A percentile compares a stretch with the other conserved stretches of the same genome.
phyloP scores from a whole-genome alignment of 2,888 invertebrate species.

The Hemistola chrysoprasaria region DNA sequence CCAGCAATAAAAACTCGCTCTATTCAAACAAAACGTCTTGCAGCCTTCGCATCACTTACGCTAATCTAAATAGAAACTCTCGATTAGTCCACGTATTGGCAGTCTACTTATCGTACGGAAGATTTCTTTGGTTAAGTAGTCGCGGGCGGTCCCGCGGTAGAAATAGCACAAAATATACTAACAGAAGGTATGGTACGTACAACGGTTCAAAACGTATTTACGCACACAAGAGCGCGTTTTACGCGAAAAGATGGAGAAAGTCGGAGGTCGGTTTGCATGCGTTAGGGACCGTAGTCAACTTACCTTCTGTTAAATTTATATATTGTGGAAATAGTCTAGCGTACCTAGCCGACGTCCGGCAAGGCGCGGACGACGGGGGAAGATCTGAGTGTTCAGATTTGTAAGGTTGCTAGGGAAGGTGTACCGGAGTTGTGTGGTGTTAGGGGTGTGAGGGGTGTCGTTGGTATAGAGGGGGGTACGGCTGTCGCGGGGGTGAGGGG shows the following conservation, averaged over 20 bases:
- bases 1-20: constrained; percentile 58
- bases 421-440: constrained; percentile 54
- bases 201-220: no score
- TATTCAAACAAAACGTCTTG: constrained; percentile 51
- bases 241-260: no score
- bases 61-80: constrained; percentile 67
- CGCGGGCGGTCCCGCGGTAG: constrained; percentile 32
- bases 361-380: constrained; percentile 26
- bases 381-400: constrained; percentile 47
- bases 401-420: constrained; percentile 60
- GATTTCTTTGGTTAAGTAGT: constrained; percentile 64
- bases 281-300: no score
- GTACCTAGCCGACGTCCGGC: constrained; percentile 36
- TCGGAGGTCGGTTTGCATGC: no score
- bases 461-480: constrained; percentile 57
- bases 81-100: constrained; percentile 50
- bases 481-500: constrained; percentile 58
- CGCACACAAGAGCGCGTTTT: no score
- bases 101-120: constrained; percentile 49
- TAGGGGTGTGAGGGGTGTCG: constrained; percentile 62
- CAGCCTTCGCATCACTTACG: constrained; percentile 59
- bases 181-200: no score
- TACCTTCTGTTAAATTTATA: no score
- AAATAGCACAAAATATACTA: no score
- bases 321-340: constrained; percentile 44